A percentile compares a stretch with the other conserved stretches of the same genome.
Conservation (phyloP, 2,888 invertebrate species). For the Agonopterix heracliana region DNA sequence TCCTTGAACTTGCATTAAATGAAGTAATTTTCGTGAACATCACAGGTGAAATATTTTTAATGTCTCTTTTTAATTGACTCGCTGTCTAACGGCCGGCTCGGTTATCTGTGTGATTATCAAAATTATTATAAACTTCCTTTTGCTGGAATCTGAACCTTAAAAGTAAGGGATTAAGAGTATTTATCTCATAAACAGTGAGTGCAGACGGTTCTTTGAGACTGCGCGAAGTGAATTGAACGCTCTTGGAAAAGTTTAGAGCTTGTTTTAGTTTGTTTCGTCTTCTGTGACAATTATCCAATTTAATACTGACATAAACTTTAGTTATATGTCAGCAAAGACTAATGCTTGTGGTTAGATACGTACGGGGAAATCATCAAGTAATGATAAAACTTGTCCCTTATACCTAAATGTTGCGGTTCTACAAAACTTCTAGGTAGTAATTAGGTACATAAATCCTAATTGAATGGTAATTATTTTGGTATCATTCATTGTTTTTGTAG, state of each 20-base stretch:
- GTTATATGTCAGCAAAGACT: constrained; percentile 17
- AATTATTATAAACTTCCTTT: constrained; percentile 11
- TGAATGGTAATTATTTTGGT: too few species aligned
- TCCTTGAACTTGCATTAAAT: constrained; percentile 12
- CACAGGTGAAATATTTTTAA: constrained; percentile 28
- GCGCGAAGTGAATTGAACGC: too few species aligned
- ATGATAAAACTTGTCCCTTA: not conserved
- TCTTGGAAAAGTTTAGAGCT: too few species aligned
- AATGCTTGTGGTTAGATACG: constrained; percentile 18
- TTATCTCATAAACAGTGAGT: too few species aligned
- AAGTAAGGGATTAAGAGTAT: not conserved
- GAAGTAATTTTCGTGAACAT: constrained; percentile 22
- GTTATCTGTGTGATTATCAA: constrained; percentile 28
- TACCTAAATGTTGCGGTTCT: too few species aligned
- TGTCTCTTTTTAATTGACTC: constrained; percentile 26
- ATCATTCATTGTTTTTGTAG: too few species aligned
- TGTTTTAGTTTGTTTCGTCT: not conserved
- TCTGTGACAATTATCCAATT: constrained; percentile 18
- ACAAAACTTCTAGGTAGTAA: too few species aligned
- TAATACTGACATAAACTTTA: constrained; percentile 18
- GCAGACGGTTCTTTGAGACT: too few species aligned
- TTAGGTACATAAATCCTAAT: too few species aligned
- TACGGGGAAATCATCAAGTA: constrained; percentile 11
- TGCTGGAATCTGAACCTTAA: constrained; percentile 7
- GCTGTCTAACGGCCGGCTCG: constrained; percentile 21